Conservation (phyloP, 2,113 vertebrate genomes). For the Castor canadensis region DNA sequence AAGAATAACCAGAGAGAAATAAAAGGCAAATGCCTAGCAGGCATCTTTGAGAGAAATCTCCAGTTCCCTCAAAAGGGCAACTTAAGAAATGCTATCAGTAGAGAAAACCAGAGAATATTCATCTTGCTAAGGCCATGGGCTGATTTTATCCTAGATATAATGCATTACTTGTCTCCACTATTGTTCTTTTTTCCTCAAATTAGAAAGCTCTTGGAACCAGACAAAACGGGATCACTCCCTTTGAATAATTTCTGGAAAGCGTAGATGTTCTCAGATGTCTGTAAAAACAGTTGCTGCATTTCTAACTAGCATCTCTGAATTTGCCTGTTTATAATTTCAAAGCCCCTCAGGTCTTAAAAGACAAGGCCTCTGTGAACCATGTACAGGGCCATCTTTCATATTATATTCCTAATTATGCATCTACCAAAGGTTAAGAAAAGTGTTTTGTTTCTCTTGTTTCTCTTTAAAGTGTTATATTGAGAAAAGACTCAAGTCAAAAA, state of each 20-base stretch:
- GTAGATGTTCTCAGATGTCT: slow-evolving; percentile 19
- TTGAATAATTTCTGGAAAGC: slow-evolving; percentile 53
- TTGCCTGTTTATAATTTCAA: slow-evolving; percentile 57
- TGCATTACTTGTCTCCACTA: background rate
- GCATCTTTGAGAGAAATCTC: slow-evolving; percentile 29
- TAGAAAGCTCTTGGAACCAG: slow-evolving; percentile 38
- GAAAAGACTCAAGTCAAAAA: slow-evolving; percentile 52
- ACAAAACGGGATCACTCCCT: background rate
- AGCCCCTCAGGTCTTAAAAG: slow-evolving; percentile 25
- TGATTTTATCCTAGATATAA: background rate
- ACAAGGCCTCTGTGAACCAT: slow-evolving; percentile 15
- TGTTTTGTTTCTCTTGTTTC: slow-evolving; percentile 68
- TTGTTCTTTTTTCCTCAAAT: slow-evolving; percentile 52
- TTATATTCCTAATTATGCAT: slow-evolving; percentile 52
- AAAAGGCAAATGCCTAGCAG: slow-evolving; percentile 18
- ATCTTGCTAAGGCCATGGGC: background rate
- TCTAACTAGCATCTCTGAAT: slow-evolving; percentile 68
- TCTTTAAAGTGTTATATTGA: slow-evolving; percentile 35
- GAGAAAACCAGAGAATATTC: slow-evolving; percentile 24
- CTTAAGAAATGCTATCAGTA: slow-evolving; percentile 22
- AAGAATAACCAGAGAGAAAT: background rate
- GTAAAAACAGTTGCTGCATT: slow-evolving; percentile 37
- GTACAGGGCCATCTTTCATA: slow-evolving; percentile 43
- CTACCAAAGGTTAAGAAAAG: slow-evolving; percentile 54
- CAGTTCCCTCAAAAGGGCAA: background rate